A percentile compares a stretch with the other conserved stretches of the same genome.
phyloP scores from a whole-genome alignment of 2,113 vertebrate species.

The Platycercus adscitus region DNA sequence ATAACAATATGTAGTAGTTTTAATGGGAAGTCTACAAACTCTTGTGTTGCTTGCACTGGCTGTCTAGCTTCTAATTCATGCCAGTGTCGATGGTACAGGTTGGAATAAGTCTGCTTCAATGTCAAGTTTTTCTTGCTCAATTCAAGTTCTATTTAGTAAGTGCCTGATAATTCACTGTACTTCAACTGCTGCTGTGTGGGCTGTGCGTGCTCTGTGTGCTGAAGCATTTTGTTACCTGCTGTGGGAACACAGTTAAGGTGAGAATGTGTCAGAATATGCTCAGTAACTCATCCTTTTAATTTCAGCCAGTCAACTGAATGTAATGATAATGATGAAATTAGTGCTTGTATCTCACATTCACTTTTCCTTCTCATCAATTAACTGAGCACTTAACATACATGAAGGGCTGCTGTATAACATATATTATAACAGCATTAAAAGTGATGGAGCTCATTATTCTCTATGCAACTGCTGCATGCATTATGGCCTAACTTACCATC shows the following conservation, averaged over 20 bases:
- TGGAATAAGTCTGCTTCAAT: neutral
- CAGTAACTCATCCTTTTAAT: neutral
- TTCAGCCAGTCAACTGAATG: neutral
- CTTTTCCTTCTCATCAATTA: constrained; percentile 1
- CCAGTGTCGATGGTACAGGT: neutral
- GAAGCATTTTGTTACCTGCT: neutral
- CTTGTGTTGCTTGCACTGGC: neutral
- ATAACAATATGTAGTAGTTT: neutral
- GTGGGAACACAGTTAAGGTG: neutral
- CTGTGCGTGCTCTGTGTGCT: neutral
- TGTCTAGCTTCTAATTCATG: neutral
- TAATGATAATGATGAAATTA: neutral
- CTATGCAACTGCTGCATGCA: neutral
- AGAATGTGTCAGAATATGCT: neutral
- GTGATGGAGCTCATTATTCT: neutral
- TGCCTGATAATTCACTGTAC: neutral
- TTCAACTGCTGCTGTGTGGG: neutral
- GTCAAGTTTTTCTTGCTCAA: neutral
- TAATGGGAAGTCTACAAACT: neutral
- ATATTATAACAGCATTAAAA: neutral
- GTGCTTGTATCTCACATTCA: neutral
- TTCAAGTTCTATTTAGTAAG: neutral
- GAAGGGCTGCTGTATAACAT: neutral
- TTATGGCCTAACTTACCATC: constrained; percentile 82
- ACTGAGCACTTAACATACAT: neutral